Evolutionary conservation across 2,888 invertebrate species (phyloP).

Genomic region (Watsonalla binaria): DNA sequence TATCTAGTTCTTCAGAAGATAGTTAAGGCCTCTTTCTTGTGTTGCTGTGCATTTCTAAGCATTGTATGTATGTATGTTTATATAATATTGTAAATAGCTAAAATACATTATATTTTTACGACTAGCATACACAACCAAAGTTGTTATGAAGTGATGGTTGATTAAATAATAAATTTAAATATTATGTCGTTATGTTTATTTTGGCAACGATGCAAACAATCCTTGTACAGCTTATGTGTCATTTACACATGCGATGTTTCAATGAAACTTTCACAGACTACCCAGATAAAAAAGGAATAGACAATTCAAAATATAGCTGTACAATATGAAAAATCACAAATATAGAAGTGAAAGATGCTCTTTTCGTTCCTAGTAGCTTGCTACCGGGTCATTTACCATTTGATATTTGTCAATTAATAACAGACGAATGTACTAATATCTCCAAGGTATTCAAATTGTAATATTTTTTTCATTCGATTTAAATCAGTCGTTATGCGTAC

Average conservation of each 20-base stretch:
- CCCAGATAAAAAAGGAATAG: constrained; percentile 70
- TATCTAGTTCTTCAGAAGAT: constrained; percentile 72
- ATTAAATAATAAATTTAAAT: constrained; percentile 74
- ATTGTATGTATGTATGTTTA: constrained; percentile 81
- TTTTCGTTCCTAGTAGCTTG: constrained; percentile 71
- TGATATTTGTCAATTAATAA: constrained; percentile 70
- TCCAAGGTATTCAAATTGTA: constrained; percentile 52
- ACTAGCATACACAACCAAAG: constrained; percentile 80
- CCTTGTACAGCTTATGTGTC: constrained; percentile 54
- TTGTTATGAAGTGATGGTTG: constrained; percentile 80
- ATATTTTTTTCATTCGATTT: constrained; percentile 54
- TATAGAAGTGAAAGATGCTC: constrained; percentile 44
- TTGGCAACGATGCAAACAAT: constrained; percentile 60
- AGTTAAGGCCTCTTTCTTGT: constrained; percentile 65
- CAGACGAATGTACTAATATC: constrained; percentile 49
- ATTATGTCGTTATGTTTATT: constrained; percentile 75
- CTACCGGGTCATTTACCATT: constrained; percentile 50
- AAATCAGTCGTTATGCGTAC: constrained; percentile 78
- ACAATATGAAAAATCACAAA: constrained; percentile 30
- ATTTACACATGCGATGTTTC: constrained; percentile 57
- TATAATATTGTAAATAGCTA: constrained; percentile 73
- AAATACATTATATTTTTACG: constrained; percentile 78
- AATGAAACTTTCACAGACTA: constrained; percentile 69
- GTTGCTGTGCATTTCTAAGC: constrained; percentile 78
- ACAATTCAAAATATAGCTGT: constrained; percentile 43